Base-by-base conservation (phyloP, 2,888 invertebrate species). In the Volucella inanis region DNA sequence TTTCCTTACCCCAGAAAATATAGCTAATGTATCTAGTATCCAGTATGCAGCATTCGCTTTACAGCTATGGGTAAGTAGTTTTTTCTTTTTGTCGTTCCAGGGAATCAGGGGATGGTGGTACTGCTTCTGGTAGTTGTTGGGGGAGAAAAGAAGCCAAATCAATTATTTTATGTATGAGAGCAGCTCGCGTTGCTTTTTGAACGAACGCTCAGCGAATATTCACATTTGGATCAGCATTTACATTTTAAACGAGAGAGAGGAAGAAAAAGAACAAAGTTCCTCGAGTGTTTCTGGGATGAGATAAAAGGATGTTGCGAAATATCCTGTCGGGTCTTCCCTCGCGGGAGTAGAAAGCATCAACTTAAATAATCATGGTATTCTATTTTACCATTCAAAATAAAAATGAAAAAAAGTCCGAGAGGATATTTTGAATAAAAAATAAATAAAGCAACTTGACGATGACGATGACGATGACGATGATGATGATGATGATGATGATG, bases 241-340 rank as follows among this genome's bases (percentile, higher is more conserved):
- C 38, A 74, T 74, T 45, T 74, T 74, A 62, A 74, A 74, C 15
- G 62, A 62, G 47, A 55, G 18, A 47, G 31, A 31, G 31, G 6
- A 6, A 31, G 31, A 31, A 31, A 31, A 3, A 0, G 31, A 31
- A 31, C 4, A 74, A 74, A 61, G 55, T 64, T 62, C 31, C 31
- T 0, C 31, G 31, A 31, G 31, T 31, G 31, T 31, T 6, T 31
- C 31, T 31, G 6, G 0, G 31, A 31, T 31, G 31, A 31, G 31
- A 6, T 31, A 0, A 6, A 31, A 31, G 31, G 6, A 31, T 31
- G 31, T 31, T 6, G 31, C 0, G 6, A 31, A 31, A 31, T 31
- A 31, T 31, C 31, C 31, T 31, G 31, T 6, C 31, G 6, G 47
- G 12, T 22, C 39, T 57, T n/a, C 8, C 22, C 47, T 47, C 47